Conservation (phyloP, 2,113 vertebrate species). For the Scatophagus argus region DNA sequence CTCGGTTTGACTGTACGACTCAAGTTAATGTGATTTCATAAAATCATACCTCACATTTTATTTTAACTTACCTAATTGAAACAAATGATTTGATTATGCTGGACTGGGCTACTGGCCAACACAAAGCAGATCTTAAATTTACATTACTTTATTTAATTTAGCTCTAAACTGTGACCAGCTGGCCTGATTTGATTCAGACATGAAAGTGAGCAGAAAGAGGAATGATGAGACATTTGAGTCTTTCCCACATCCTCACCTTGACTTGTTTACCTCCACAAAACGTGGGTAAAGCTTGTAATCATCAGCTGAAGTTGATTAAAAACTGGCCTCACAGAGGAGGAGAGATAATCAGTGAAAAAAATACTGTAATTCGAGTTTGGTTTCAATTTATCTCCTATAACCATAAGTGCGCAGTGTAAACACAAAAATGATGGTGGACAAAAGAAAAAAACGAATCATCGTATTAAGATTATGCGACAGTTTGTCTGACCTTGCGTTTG, state of each 20-base stretch:
- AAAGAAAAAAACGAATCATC: no score
- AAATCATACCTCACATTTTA: not conserved
- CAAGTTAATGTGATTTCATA: no score
- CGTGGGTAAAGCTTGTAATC: conserved; percentile 1
- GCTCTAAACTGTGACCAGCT: not conserved
- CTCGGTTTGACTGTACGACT: no score
- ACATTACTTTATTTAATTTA: not conserved
- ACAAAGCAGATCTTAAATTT: not conserved
- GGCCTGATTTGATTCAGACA: not conserved
- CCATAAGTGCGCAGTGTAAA: not conserved
- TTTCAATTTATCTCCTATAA: not conserved
- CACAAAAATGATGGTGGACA: not conserved
- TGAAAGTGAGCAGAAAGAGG: conserved; percentile 1
- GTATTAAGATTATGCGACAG: not conserved
- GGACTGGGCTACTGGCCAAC: not conserved
- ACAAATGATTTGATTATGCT: not conserved
- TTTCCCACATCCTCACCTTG: not conserved
- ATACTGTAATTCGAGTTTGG: conserved; percentile 7
- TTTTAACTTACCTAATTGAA: not conserved
- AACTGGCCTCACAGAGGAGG: not conserved
- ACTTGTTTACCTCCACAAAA: conserved; percentile 8
- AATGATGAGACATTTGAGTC: not conserved
- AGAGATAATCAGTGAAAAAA: conserved; percentile 6
- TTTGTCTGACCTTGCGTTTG: conserved; percentile 21
- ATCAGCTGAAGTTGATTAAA: not conserved